Evolutionary conservation across 2,113 vertebrate species (phyloP).

Genomic region (Ctenodactylus gundi): DNA sequence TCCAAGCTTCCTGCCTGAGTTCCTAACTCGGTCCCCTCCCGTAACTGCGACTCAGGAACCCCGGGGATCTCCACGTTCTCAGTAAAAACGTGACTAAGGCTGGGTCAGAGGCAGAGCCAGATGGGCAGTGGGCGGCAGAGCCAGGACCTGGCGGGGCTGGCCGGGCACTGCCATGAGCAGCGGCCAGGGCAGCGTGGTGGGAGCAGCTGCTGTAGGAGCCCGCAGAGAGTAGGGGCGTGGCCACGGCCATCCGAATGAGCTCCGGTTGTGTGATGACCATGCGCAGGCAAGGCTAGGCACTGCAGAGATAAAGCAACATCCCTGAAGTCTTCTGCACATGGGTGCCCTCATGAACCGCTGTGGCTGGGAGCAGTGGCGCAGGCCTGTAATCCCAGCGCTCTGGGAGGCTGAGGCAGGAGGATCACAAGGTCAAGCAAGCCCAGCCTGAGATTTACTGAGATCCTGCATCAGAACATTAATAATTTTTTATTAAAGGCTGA

Average conservation of each 20-base stretch:
- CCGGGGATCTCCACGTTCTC: background rate
- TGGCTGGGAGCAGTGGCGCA: no score
- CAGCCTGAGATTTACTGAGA: no score
- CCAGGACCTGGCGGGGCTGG: no score
- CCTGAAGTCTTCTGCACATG: background rate
- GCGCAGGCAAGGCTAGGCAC: background rate
- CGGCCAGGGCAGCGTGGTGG: no score
- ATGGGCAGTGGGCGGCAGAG: background rate
- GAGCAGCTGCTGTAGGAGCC: no score
- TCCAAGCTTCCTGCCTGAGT: background rate
- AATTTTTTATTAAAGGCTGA: no score
- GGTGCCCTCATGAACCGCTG: background rate
- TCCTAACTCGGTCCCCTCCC: no score
- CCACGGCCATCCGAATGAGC: background rate
- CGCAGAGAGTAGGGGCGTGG: no score
- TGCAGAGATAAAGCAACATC: background rate
- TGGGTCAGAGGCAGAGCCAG: background rate
- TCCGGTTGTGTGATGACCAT: background rate
- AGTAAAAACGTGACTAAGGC: background rate
- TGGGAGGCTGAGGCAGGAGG: no score
- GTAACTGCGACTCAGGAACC: background rate
- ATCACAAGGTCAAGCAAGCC: no score
- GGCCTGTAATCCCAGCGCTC: no score
- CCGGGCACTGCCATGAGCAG: background rate
- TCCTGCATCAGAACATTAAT: no score